Conservation (phyloP, 2,113 vertebrate species). For the Mugil cephalus region DNA sequence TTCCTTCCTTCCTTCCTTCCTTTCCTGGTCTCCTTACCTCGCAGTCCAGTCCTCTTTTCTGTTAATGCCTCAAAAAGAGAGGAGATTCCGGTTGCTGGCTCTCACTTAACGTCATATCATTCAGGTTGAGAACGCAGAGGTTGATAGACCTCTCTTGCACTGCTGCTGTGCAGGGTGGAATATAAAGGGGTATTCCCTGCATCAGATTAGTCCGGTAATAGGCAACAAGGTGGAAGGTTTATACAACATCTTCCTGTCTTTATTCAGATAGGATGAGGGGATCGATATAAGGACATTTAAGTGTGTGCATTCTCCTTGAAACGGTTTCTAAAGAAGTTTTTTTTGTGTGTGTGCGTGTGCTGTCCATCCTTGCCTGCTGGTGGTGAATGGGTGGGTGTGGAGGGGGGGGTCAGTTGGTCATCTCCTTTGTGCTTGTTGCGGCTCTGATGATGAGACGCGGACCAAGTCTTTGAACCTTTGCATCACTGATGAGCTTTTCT, state of each 20-base stretch:
- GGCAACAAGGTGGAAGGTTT: too few species aligned
- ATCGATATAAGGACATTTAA: not conserved
- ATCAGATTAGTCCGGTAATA: not conserved
- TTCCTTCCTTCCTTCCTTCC: slow-evolving; percentile 3
- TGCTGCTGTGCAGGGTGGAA: slow-evolving; percentile 5
- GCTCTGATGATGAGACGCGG: slow-evolving; percentile 79
- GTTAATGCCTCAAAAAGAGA: slow-evolving; percentile 2
- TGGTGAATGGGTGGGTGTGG: slow-evolving; percentile 49
- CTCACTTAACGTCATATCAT: not conserved
- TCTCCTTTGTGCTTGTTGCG: slow-evolving; percentile 68
- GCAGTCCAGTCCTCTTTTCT: slow-evolving; percentile 19
- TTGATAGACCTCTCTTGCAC: not conserved
- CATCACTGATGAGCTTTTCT: slow-evolving; percentile 75
- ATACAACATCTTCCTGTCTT: not conserved
- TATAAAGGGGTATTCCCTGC: slow-evolving; percentile 11
- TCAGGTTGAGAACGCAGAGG: not conserved
- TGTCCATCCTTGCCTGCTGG: slow-evolving; percentile 33
- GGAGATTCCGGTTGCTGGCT: slow-evolving; percentile 45
- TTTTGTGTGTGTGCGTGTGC: slow-evolving; percentile 6
- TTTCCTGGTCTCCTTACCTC: not conserved
- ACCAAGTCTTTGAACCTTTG: slow-evolving; percentile 80
- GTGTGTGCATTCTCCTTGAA: slow-evolving; percentile 6
- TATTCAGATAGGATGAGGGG: slow-evolving; percentile 1
- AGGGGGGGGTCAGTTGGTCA: slow-evolving; percentile 68
- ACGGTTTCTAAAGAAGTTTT: slow-evolving; percentile 10